phyloP scores from a whole-genome alignment of 2,113 vertebrate genomes.

The Anguilla rostrata region DNA sequence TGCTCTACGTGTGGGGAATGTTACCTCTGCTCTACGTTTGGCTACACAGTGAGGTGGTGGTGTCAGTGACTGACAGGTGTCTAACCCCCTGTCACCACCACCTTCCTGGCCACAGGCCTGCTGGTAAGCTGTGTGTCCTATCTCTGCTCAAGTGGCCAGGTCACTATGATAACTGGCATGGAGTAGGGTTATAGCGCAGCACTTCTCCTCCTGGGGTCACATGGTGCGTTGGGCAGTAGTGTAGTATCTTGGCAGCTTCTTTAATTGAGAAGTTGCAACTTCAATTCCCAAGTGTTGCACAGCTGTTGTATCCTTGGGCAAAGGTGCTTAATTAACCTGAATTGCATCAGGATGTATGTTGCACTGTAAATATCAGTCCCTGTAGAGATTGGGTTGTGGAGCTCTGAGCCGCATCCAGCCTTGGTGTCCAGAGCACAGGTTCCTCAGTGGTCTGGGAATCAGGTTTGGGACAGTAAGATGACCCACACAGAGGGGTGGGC shows the following conservation, averaged over 20 bases:
- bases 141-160: too few relatives aligned
- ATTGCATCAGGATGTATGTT: too few relatives aligned
- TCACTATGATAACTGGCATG: not conserved
- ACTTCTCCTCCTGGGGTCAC: not conserved
- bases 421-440: slow-evolving; percentile 6
- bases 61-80: not conserved
- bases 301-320: too few relatives aligned
- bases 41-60: too few relatives aligned
- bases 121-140: too few relatives aligned
- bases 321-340: too few relatives aligned
- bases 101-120: not conserved
- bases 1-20: not conserved
- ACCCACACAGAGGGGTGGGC: slow-evolving; percentile 16
- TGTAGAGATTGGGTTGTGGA: too few relatives aligned
- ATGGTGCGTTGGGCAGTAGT: not conserved
- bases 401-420: not conserved
- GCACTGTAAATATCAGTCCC: too few relatives aligned
- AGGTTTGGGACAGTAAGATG: slow-evolving; percentile 23
- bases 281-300: not conserved
- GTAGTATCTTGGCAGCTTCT: too few relatives aligned
- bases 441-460: slow-evolving; percentile 10
- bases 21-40: too few relatives aligned
- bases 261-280: too few relatives aligned
- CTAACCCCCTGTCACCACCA: too few relatives aligned
- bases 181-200: not conserved